Evolutionary conservation across 2,113 vertebrate genomes (phyloP), one percentile per base, ranked within the genome.

Genomic region (Rhinolophus sinicus): DNA sequence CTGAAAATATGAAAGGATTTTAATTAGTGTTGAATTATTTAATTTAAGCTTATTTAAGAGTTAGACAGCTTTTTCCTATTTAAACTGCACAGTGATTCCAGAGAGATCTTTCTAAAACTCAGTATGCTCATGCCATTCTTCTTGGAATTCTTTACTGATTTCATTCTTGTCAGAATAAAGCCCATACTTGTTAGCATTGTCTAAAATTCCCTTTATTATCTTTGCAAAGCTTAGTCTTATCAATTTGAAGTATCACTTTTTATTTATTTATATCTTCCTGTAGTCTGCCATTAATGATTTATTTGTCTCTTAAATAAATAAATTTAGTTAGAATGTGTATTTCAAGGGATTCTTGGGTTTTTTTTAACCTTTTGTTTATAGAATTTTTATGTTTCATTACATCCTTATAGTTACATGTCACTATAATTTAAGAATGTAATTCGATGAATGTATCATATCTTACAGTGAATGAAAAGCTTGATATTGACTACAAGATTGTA

Each of bases 1-100:
- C 30, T 75, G 58, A 90, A 96, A 81, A 80, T 78, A 73, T n/a
- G 65, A 90, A 80, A 65, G n/a, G 10, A 78, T n/a, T 92, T 83
- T 88, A 70, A 60, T 73, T 90, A 35, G 2, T 60, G 73, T 80
- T 90, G 52, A 64, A 89, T 70, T 78, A 40, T 92, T 92, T 84
- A 77, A 72, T 50, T 50, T 50, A 50, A 13, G 47, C 40, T 44
- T 44, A 50, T 72, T 88, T 72, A 84, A 62, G 44, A 58, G 9
- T 65, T 30, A 64, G 60, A 30, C 28, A 64, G 60, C 5, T 64
- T 10, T 64, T 14, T 64, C 60, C 12, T 64, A 30, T 64, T 64
- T 64, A 64, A 30, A 26, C 12, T 64, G 28, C 60, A 30, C 28
- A 13, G 60, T 30, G 60, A 30, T 64, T 64, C 28, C 60, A 64